Conservation (phyloP, 2,113 vertebrate species). For the Nanorana parkeri region DNA sequence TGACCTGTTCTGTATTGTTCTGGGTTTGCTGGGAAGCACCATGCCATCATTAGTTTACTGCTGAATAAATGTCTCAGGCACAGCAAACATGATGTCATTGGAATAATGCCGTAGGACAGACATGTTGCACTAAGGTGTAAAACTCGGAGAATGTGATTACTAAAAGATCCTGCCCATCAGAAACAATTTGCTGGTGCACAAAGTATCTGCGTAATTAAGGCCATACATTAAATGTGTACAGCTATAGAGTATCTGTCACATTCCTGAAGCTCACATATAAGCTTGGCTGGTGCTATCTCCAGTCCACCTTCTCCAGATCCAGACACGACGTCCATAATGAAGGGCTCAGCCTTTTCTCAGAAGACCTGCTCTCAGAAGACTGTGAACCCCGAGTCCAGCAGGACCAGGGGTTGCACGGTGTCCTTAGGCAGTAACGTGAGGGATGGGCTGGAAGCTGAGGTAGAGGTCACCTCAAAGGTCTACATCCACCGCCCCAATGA, state of each 20-base stretch:
- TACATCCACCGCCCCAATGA: conserved; percentile 80
- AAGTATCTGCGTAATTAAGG: conserved; percentile 74
- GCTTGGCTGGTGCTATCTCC: neutral
- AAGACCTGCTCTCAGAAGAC: conserved; percentile 68
- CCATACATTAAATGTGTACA: conserved; percentile 66
- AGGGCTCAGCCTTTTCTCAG: conserved; percentile 73
- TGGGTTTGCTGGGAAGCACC: neutral
- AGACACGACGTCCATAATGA: conserved; percentile 66
- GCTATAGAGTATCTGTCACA: conserved; percentile 71
- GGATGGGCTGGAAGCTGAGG: conserved; percentile 60
- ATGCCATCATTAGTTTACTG: neutral
- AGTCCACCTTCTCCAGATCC: conserved; percentile 30
- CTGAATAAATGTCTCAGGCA: neutral
- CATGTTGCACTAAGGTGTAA: conserved; percentile 71
- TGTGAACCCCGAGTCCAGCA: conserved; percentile 70
- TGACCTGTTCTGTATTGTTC: neutral
- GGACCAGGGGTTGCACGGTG: conserved; percentile 70
- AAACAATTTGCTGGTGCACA: conserved; percentile 59
- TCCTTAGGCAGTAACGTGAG: conserved; percentile 57
- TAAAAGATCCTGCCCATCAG: conserved; percentile 62
- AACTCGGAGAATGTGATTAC: conserved; percentile 61
- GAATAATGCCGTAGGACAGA: conserved; percentile 57
- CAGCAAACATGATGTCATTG: neutral
- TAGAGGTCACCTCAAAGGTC: conserved; percentile 70
- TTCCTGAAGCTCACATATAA: conserved; percentile 73